Evolutionary conservation across 2,113 vertebrate species (phyloP).

Genomic region (Myocastor coypus): DNA sequence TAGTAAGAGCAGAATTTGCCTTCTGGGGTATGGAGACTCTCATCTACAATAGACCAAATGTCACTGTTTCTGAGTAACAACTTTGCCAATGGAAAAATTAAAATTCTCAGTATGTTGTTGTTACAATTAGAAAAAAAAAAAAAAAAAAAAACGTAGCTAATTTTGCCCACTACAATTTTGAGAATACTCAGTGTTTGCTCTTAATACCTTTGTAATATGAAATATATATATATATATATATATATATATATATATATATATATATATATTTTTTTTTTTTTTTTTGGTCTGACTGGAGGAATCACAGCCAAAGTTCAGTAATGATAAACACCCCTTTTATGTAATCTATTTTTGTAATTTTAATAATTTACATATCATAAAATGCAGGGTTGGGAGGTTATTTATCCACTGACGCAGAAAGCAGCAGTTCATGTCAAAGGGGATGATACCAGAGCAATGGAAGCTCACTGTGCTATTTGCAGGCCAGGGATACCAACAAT

Average conservation of each 20-base stretch:
- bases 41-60: conserved; percentile 78
- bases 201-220: conserved; percentile 77
- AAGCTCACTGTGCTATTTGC: not conserved
- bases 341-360: not conserved
- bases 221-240: conserved; percentile 47
- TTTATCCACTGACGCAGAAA: not conserved
- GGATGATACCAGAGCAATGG: not conserved
- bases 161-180: conserved; percentile 71
- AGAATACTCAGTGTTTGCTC: conserved; percentile 72
- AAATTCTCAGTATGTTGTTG: conserved; percentile 80
- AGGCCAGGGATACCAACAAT: not conserved
- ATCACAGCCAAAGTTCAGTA: conserved; percentile 26
- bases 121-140: conserved; percentile 84
- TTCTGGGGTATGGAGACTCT: conserved; percentile 72
- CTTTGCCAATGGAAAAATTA: conserved; percentile 76
- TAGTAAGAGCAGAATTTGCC: conserved; percentile 70
- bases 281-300: conserved; percentile 35
- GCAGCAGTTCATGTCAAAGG: not conserved
- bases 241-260: not conserved
- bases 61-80: conserved; percentile 81
- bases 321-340: not conserved
- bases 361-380: not conserved
- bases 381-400: not conserved
- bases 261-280: too few species aligned
- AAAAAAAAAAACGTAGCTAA: conserved; percentile 80